Evolutionary conservation across 2,113 vertebrate species (phyloP).

Genomic region (Phocoena sinus): DNA sequence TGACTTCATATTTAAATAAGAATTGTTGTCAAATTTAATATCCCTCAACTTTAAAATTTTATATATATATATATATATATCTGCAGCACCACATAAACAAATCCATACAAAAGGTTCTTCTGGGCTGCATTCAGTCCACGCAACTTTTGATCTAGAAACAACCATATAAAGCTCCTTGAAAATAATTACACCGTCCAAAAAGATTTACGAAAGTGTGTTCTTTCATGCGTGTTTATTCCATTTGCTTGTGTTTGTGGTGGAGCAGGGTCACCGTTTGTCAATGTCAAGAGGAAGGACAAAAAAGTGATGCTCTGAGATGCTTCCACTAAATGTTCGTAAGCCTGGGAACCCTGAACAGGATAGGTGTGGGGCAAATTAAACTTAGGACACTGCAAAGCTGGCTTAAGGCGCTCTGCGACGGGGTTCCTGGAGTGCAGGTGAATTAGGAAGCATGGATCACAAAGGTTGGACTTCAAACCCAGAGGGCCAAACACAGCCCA

Average conservation of each 20-base stretch:
- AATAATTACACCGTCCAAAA: background rate
- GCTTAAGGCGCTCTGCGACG: rapidly evolving
- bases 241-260: background rate
- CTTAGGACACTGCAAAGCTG: too few relatives aligned
- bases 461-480: background rate
- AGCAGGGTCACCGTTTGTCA: background rate
- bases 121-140: background rate
- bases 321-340: background rate
- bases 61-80: too few relatives aligned
- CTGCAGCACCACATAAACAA: background rate
- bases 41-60: background rate
- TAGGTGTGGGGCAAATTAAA: background rate
- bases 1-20: background rate
- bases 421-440: background rate
- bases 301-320: background rate
- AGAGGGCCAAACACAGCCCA: background rate
- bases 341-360: background rate
- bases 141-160: background rate
- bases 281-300: background rate
- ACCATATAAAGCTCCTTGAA: background rate
- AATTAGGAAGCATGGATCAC: background rate
- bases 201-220: background rate
- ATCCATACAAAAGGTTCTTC: background rate
- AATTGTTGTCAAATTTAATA: background rate
- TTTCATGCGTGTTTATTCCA: background rate